These are phyloP conservation scores for Sinonovacula constricta DNA, from an alignment of 1,140 invertebrate species.

Conservation along the genomic window DNA sequence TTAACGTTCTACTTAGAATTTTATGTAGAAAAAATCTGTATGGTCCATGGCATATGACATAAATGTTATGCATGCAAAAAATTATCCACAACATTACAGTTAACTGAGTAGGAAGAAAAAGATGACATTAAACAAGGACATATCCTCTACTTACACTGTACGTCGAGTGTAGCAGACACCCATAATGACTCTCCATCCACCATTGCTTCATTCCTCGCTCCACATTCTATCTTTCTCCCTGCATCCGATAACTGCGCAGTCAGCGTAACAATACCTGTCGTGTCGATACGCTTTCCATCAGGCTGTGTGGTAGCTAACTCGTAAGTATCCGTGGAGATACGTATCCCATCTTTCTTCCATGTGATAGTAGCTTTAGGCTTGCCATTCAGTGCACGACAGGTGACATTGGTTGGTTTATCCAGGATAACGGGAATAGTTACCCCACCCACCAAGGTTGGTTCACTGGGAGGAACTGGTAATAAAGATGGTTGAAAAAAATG, in stretches of 20 bases:
- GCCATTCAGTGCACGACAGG: constrained; percentile 92
- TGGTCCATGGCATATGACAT: no score
- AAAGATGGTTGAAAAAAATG: constrained; percentile 20
- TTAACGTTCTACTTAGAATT: no score
- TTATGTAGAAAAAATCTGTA: no score
- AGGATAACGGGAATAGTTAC: constrained; percentile 88
- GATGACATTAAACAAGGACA: no score
- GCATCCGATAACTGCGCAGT: constrained; percentile 90
- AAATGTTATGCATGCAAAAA: no score
- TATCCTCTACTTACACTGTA: constrained; percentile 76
- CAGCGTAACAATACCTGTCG: constrained; percentile 87
- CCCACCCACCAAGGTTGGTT: constrained; percentile 89
- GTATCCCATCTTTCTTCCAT: constrained; percentile 61
- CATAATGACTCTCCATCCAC: constrained; percentile 58
- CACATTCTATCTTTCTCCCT: constrained; percentile 94
- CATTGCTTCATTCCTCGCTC: constrained; percentile 76
- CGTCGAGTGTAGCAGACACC: constrained; percentile 73
- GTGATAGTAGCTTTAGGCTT: constrained; percentile 91
- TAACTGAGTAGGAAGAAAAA: no score
- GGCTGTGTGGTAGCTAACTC: constrained; percentile 50
- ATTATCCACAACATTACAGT: no score
- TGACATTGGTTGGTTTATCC: constrained; percentile 92
- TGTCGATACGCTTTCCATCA: constrained; percentile 82
- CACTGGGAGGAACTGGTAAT: constrained; percentile 88
- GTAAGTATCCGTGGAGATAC: constrained; percentile 56